Base-by-base conservation (phyloP, 1,140 invertebrate species). In the Aphis craccivora region DNA sequence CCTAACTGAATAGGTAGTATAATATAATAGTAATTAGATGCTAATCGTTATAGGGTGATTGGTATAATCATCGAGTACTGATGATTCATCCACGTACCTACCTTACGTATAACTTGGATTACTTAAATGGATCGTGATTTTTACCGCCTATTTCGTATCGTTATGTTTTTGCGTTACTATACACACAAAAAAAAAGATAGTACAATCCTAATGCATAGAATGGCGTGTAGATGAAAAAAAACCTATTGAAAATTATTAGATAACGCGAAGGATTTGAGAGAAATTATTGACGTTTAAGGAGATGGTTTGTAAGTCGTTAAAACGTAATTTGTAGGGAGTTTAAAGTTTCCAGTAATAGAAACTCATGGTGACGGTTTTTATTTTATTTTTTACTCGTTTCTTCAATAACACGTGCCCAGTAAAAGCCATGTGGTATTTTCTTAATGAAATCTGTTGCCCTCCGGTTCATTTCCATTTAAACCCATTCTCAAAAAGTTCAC, bases 401-500 rank as follows among this genome's bases (percentile, higher is more conserved):
- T 53, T n/a, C 60, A 84, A 83, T 92, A 92, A 92, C 91, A 92
- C 91, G 91, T 92, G 91, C 76, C 76, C 76, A 23, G 43, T 40
- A 76, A 91, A 51, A 92, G 91, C 91, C 91, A 92, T 92, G 91
- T 92, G 91, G 67, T 92, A 92, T 92, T 76, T 92, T 83, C 76
- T 43, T 92, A 83, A 83, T 92, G 91, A 92, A 92, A 92, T 48
- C 40, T 14, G 40, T 81, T 48, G 67, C 51, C 37, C 87, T 25
- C 1, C 40, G 90, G 90, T 76, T 83, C 90, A 76, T 91, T 92
- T 83, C 91, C 76, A 92, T 84, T 48, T 37, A 48, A 83, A 92
- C 22, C 76, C 45, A 92, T 92, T 92, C 18, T 43, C n/a, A 40
- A 51, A 92, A 92, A 92, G 43, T 92, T 92, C 37, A 37, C 51